phyloP scores from a whole-genome alignment of 2,888 invertebrate genomes.

The Desoria tigrina region DNA sequence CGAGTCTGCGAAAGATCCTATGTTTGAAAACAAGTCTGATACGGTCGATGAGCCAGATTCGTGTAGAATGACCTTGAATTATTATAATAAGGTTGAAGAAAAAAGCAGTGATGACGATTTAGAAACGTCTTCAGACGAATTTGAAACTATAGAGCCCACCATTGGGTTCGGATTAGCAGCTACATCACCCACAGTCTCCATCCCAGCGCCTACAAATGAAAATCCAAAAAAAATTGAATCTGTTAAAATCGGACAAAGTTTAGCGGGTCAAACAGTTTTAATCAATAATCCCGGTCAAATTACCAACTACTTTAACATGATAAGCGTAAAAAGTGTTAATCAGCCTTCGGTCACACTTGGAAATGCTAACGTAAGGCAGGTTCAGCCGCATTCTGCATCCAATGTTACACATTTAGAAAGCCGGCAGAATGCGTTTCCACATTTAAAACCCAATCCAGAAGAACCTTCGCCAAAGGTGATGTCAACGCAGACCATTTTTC shows the following conservation, averaged over 20 bases:
- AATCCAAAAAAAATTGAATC: no score
- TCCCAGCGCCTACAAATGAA: not conserved
- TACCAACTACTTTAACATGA: no score
- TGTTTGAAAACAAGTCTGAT: conserved; percentile 20
- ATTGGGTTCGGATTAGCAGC: conserved; percentile 38
- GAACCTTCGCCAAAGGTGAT: no score
- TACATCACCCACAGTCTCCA: not conserved
- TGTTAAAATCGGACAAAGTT: not conserved
- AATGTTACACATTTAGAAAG: no score
- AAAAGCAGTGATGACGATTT: conserved; percentile 43
- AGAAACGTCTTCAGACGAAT: conserved; percentile 50
- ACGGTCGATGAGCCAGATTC: conserved; percentile 15
- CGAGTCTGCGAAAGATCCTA: conserved; percentile 33
- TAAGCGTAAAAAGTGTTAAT: no score
- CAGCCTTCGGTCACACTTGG: no score
- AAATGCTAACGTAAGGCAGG: no score
- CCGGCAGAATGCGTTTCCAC: no score
- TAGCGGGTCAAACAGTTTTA: conserved; percentile 18
- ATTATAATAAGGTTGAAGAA: conserved; percentile 21
- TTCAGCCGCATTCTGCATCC: no score
- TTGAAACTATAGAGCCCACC: conserved; percentile 52
- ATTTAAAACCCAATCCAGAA: no score
- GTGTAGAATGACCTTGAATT: conserved; percentile 37
- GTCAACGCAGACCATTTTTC: no score
- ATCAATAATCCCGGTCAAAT: conserved; percentile 13